Conservation (phyloP, 2,113 vertebrate species). For the Sander lucioperca region DNA sequence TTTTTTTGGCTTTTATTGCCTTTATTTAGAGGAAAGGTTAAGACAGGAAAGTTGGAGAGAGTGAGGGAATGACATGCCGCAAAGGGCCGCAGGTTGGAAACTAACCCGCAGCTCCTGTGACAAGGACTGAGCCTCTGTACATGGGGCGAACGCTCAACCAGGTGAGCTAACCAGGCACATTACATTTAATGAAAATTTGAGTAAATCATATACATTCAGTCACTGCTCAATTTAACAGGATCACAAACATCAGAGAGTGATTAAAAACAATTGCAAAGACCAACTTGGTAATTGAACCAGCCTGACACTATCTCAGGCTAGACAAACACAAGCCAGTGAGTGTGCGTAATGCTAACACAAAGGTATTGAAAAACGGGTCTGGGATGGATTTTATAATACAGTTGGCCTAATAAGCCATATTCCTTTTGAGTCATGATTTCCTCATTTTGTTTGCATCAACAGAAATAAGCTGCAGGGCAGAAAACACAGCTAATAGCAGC, state of each 20-base stretch:
- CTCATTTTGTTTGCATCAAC: not conserved
- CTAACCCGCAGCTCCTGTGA: too few species aligned
- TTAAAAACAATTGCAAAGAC: not conserved
- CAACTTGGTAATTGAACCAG: not conserved
- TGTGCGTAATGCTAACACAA: slow-evolving; percentile 8
- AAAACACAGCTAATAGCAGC: not conserved
- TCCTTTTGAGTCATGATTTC: slow-evolving; percentile 8
- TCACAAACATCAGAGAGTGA: not conserved
- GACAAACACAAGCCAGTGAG: not conserved
- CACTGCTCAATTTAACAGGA: not conserved
- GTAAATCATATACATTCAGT: not conserved
- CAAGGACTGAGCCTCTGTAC: too few species aligned
- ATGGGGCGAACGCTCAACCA: too few species aligned
- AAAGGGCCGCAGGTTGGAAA: too few species aligned
- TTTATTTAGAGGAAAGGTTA: too few species aligned
- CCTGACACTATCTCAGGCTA: not conserved
- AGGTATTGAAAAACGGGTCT: not conserved
- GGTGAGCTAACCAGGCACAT: too few species aligned
- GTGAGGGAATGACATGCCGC: too few species aligned
- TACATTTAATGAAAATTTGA: not conserved
- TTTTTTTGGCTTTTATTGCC: too few species aligned
- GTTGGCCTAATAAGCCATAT: slow-evolving; percentile 1
- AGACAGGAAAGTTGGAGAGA: too few species aligned
- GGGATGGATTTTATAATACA: slow-evolving; percentile 17
- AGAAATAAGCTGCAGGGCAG: not conserved